Evolutionary conservation across 2,888 invertebrate genomes (phyloP), one percentile per base, ranked within the genome.

Genomic region (Allophyes oxyacanthae): DNA sequence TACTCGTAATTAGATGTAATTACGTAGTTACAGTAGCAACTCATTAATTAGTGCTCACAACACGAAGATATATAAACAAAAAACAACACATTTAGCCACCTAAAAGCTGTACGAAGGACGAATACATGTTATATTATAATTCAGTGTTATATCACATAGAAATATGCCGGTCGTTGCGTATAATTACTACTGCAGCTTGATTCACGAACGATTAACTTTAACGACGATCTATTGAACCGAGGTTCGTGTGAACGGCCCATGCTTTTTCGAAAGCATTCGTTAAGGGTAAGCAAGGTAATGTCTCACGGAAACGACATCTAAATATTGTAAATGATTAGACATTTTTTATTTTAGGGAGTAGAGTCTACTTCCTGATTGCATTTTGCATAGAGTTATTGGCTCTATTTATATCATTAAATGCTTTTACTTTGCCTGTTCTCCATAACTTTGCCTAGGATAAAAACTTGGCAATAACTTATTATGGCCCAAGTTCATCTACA

Each of bases 271-370:
- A 57, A 61, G 51, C 46, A 28, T 48, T 42, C 51, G 43, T 41
- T 50, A 15, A 14, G 15, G 50, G 54, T 42, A 42, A n/a, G 11
- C 33, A 25, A n/a, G 6, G 30, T 54, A 66, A 64, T 49, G 41
- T 48, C 40, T 54, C 26, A 2, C 30, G 48, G 44, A 42, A 68
- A 68, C 54, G 48, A 64, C 33, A 32, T 26, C 37, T 10, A 15
- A 10, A 28, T 50, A 34, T 58, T 64, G 50, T 46, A 15, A 51
- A 67, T 51, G 57, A 28, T 26, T 25, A n/a, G 9, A 43, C 68
- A 58, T 68, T 67, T 59, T 51, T 68, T 48, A 51, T 52, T 60
- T 63, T 36, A 49, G 52, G 57, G 63, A 57, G 34, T 45, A 41
- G 26, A 25, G 28, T 28, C 28, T 51, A 48, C 28, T 68, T 56